Evolutionary conservation across 2,888 invertebrate genomes (phyloP).

Genomic region (Sinhomidia bicolor): DNA sequence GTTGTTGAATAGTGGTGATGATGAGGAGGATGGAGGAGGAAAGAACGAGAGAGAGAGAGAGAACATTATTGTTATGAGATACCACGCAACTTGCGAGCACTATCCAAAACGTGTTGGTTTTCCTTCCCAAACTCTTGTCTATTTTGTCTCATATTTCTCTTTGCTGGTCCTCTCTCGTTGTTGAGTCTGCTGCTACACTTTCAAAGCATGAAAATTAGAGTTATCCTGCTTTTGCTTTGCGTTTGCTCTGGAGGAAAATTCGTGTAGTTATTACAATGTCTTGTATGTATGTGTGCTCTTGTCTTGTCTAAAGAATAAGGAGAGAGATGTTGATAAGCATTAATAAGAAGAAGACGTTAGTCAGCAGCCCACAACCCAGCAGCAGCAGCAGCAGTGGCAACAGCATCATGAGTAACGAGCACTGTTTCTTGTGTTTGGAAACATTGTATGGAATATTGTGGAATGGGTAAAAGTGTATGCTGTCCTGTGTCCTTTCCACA

Average conservation of each 20-base stretch:
- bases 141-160: background rate
- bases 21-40: background rate
- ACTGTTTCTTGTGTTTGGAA: conserved; percentile 6
- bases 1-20: background rate
- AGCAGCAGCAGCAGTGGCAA: background rate
- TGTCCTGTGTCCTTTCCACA: background rate
- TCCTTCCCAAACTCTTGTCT: conserved; percentile 5
- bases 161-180: background rate
- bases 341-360: conserved; percentile 14
- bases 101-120: conserved; percentile 11
- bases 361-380: background rate
- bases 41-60: background rate
- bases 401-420: background rate
- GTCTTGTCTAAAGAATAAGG: background rate
- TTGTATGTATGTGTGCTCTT: background rate
- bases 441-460: conserved; percentile 41
- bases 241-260: conserved; percentile 17
- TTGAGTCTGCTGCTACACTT: background rate
- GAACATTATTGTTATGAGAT: background rate
- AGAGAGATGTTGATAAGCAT: conserved; percentile 25
- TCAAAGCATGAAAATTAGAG: background rate
- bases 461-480: background rate
- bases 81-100: background rate
- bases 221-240: conserved; percentile 14
- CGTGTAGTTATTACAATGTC: background rate